phyloP scores from a whole-genome alignment of 1,140 invertebrate species.

The Agrilus planipennis region DNA sequence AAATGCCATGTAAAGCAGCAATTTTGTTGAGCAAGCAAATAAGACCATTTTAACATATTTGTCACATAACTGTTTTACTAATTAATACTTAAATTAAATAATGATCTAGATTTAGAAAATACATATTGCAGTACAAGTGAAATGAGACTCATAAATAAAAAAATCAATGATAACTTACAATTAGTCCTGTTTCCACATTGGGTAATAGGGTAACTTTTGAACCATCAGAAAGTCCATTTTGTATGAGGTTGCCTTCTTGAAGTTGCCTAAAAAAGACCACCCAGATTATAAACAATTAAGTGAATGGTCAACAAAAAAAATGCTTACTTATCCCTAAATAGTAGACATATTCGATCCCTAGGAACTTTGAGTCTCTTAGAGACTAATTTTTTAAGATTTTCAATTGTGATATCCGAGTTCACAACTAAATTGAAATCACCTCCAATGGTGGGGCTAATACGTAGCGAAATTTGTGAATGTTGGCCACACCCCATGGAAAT shows the following conservation, averaged over 20 bases:
- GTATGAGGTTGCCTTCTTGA: slow-evolving; percentile 70
- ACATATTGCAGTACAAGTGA: background rate
- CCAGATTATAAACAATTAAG: slow-evolving; percentile 14
- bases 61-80: too few relatives aligned
- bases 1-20: too few relatives aligned
- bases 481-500: slow-evolving; percentile 50
- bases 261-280: slow-evolving; percentile 61
- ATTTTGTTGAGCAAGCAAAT: too few relatives aligned
- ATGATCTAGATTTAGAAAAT: background rate
- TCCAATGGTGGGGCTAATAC: slow-evolving; percentile 80
- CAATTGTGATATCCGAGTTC: slow-evolving; percentile 65
- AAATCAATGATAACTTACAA: slow-evolving; percentile 54
- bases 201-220: slow-evolving; percentile 80
- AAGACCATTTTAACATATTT: too few relatives aligned
- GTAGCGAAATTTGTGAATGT: slow-evolving; percentile 59
- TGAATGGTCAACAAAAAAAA: slow-evolving; percentile 11
- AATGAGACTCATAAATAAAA: slow-evolving; percentile 1
- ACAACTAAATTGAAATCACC: slow-evolving; percentile 76
- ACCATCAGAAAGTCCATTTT: slow-evolving; percentile 78
- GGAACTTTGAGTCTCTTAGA: slow-evolving; percentile 85
- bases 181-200: slow-evolving; percentile 83
- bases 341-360: slow-evolving; percentile 81
- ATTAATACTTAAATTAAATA: too few relatives aligned
- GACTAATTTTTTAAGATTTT: slow-evolving; percentile 79
- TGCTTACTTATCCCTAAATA: slow-evolving; percentile 82